A percentile compares a stretch with the other conserved stretches of the same genome.
Evolutionary conservation across 2,797 vertebrate genomes (phyloP).

Genomic region (Acrocephalus scirpaceus): DNA sequence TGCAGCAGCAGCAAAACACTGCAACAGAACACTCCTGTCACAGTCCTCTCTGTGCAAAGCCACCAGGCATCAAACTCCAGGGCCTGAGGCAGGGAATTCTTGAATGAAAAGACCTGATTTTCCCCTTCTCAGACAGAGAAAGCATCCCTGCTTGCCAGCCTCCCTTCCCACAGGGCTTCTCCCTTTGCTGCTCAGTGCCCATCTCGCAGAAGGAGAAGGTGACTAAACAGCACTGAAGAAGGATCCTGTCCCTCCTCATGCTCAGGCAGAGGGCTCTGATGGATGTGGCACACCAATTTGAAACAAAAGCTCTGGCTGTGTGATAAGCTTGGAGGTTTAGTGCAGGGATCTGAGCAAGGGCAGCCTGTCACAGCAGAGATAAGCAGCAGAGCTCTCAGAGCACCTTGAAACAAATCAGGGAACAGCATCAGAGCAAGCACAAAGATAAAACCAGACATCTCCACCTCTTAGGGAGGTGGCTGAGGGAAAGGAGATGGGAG

Average conservation of each 20-base stretch:
- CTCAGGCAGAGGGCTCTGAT: not conserved
- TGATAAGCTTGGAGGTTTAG: not conserved
- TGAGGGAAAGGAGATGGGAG: not conserved
- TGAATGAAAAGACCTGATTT: conserved; percentile 6
- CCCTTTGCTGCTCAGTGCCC: not conserved
- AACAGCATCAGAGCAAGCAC: not conserved
- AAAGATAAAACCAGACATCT: not conserved
- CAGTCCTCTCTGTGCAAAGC: not conserved
- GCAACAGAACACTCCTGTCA: not conserved
- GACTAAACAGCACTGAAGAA: not conserved
- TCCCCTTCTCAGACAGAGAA: not conserved
- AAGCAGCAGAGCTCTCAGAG: not conserved
- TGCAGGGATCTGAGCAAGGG: not conserved
- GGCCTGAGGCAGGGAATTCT: not conserved
- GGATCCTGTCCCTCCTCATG: not conserved
- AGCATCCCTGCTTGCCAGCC: not conserved
- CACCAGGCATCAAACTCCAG: not conserved
- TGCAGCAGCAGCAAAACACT: not conserved
- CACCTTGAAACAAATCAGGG: not conserved
- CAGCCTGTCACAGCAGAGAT: not conserved
- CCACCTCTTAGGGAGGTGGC: not conserved
- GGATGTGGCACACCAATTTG: not conserved
- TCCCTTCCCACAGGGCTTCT: not conserved
- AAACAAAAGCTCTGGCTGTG: not conserved
- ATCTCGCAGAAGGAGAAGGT: not conserved